Evolutionary conservation across 2,797 vertebrate species (phyloP).

Genomic region (Periparus ater): DNA sequence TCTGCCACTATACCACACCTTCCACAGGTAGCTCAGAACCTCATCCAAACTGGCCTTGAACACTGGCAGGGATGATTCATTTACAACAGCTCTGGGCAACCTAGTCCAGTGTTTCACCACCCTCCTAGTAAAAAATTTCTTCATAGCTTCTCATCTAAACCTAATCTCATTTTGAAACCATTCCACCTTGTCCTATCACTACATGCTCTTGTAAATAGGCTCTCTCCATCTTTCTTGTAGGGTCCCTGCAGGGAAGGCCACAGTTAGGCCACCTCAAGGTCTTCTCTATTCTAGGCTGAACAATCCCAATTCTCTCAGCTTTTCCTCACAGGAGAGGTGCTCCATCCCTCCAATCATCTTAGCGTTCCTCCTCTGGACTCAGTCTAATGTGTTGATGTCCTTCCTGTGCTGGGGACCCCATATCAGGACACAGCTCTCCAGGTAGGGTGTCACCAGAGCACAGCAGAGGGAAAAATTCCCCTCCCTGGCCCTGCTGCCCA

Average conservation of each 20-base stretch:
- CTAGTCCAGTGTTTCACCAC: not conserved
- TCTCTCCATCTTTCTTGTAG: not conserved
- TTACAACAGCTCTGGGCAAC: not conserved
- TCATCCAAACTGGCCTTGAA: not conserved
- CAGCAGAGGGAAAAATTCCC: not conserved
- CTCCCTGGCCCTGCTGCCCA: not conserved
- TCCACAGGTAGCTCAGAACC: not conserved
- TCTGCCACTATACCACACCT: not conserved
- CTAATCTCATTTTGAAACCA: not conserved
- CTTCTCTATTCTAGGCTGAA: not conserved
- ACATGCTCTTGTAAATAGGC: not conserved
- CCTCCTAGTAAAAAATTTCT: not conserved
- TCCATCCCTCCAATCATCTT: not conserved
- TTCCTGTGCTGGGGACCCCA: not conserved
- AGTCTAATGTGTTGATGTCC: accelerated
- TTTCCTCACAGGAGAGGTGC: not conserved
- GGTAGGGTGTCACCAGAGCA: not conserved
- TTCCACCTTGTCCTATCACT: not conserved
- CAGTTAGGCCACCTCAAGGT: not conserved
- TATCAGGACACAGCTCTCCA: not conserved
- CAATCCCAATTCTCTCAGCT: not conserved
- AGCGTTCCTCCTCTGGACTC: not conserved
- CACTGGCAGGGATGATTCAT: not conserved
- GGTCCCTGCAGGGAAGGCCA: not conserved
- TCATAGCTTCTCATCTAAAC: not conserved